These are phyloP conservation scores for Drosophila yakuba DNA, from an alignment of 1,140 invertebrate species.

Conservation along the genomic window DNA sequence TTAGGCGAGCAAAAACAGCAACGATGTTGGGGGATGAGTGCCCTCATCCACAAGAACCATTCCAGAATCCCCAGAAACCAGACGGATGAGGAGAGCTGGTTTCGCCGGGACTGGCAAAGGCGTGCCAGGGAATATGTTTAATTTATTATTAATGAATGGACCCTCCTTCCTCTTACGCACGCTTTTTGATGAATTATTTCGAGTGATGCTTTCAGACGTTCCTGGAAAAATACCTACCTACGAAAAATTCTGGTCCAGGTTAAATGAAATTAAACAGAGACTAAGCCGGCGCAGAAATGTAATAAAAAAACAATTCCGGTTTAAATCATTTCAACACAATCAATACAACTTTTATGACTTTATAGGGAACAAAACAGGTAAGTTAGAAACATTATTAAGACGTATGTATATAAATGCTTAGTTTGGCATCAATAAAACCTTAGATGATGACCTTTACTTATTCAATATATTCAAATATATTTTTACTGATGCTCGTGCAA, in stretches of 20 bases:
- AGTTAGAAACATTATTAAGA: not conserved
- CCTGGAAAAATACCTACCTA: slow-evolving; percentile 11
- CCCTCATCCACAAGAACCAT: slow-evolving; percentile 12
- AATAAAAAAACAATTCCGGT: too few species aligned
- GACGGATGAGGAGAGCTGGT: not conserved
- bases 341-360: not conserved
- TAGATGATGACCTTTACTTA: not conserved
- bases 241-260: not conserved
- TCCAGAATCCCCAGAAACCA: slow-evolving; percentile 13
- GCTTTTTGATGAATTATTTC: slow-evolving; percentile 59
- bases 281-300: not conserved
- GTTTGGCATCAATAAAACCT: too few species aligned
- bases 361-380: not conserved
- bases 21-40: not conserved
- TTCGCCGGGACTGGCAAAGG: slow-evolving; percentile 27
- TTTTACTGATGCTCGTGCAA: slow-evolving; percentile 1
- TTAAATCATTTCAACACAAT: too few species aligned
- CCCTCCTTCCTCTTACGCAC: slow-evolving; percentile 8
- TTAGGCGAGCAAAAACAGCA: slow-evolving; percentile 48
- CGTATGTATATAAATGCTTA: not conserved
- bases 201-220: slow-evolving; percentile 28
- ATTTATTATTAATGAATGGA: slow-evolving; percentile 71
- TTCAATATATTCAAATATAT: slow-evolving; percentile 1
- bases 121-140: slow-evolving; percentile 61
- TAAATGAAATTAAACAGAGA: not conserved